Conservation (phyloP, 2,888 invertebrate species). For the Cetonia aurata region DNA sequence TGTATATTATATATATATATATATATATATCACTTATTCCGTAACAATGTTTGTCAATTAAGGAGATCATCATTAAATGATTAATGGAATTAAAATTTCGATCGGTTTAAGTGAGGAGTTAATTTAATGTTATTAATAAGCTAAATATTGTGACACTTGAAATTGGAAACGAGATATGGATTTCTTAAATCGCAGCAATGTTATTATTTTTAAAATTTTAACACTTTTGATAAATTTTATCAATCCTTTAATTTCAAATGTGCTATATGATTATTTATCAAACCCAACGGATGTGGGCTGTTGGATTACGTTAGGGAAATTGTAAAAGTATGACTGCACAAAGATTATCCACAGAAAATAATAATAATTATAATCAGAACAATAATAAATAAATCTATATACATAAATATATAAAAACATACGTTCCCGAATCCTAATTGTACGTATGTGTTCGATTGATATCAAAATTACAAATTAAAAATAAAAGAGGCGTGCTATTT, state of each 20-base stretch:
- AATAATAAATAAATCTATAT: neutral
- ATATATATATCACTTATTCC: neutral
- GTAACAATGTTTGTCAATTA: constrained; percentile 22
- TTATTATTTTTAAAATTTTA: constrained; percentile 28
- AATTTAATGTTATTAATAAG: constrained; percentile 1
- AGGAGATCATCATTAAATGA: constrained; percentile 5
- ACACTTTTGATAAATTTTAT: constrained; percentile 35
- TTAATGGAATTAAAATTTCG: constrained; percentile 20
- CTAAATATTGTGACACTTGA: neutral
- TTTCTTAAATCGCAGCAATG: constrained; percentile 24
- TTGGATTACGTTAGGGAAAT: constrained; percentile 27
- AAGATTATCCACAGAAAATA: constrained; percentile 25
- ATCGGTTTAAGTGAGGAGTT: neutral
- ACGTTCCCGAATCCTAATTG: neutral
- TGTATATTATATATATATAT: too few relatives aligned
- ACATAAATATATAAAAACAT: neutral
- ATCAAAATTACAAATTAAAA: too few relatives aligned
- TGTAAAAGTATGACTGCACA: constrained; percentile 29
- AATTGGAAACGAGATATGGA: constrained; percentile 10
- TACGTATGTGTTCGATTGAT: too few relatives aligned
- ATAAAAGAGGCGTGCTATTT: too few relatives aligned
- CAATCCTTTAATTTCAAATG: constrained; percentile 28
- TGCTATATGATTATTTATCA: constrained; percentile 30
- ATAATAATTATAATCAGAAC: neutral
- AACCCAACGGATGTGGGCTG: constrained; percentile 37